phyloP scores from a whole-genome alignment of 2,888 invertebrate genomes.

The Cantharis rustica region DNA sequence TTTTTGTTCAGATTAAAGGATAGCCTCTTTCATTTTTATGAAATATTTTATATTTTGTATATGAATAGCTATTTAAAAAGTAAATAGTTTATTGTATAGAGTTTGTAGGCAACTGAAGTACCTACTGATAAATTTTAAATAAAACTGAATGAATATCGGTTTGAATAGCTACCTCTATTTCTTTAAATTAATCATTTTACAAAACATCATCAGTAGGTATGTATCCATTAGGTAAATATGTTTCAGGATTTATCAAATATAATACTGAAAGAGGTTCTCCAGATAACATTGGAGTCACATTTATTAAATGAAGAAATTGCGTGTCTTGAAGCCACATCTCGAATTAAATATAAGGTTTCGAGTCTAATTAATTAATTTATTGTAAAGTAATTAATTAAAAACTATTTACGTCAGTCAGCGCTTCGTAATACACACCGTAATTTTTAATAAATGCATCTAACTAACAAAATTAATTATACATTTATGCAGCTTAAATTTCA shows the following conservation, averaged over 20 bases:
- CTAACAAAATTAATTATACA: not conserved
- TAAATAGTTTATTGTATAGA: no score
- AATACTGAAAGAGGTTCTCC: not conserved
- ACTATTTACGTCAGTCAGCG: not conserved
- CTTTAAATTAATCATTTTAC: not conserved
- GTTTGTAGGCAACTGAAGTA: no score
- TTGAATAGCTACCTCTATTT: not conserved
- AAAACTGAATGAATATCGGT: not conserved
- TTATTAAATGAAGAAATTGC: not conserved
- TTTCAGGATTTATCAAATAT: not conserved
- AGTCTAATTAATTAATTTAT: not conserved
- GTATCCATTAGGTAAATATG: not conserved
- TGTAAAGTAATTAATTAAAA: not conserved
- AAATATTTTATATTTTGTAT: no score
- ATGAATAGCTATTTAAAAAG: no score
- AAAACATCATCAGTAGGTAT: not conserved
- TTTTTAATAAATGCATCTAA: not conserved
- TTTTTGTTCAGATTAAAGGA: no score
- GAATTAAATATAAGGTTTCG: not conserved
- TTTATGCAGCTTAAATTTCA: not conserved
- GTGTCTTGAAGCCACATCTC: not conserved
- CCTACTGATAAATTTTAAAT: not conserved
- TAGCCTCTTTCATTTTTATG: no score
- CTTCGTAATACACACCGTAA: not conserved
- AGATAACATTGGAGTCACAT: not conserved